Evolutionary conservation across 2,113 vertebrate genomes (phyloP).

Genomic region (Gasterosteus nipponicus): DNA sequence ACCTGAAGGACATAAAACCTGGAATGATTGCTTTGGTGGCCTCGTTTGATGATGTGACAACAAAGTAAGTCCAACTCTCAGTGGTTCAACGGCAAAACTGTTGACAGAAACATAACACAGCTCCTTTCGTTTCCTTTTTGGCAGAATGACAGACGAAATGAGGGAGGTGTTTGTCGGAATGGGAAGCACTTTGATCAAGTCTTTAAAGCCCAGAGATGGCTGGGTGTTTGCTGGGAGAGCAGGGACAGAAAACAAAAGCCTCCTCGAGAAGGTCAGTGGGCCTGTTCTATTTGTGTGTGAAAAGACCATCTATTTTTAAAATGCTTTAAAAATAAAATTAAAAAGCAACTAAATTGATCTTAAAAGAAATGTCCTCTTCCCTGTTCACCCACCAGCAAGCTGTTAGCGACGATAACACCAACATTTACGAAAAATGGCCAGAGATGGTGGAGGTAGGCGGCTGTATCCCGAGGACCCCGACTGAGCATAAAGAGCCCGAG

Average conservation of each 20-base stretch:
- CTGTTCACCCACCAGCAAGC: slow-evolving; percentile 68
- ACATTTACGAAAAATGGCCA: slow-evolving; percentile 88
- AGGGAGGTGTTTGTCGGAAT: slow-evolving; percentile 73
- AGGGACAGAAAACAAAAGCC: slow-evolving; percentile 75
- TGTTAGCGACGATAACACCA: slow-evolving; percentile 77
- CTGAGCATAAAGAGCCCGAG: not conserved
- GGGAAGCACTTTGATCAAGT: slow-evolving; percentile 82
- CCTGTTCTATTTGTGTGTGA: slow-evolving; percentile 44
- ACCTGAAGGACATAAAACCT: slow-evolving; percentile 76
- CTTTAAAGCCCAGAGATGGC: slow-evolving; percentile 84
- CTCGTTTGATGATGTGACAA: slow-evolving; percentile 85
- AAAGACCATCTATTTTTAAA: slow-evolving; percentile 44
- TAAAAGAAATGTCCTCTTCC: slow-evolving; percentile 27
- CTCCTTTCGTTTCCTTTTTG: slow-evolving; percentile 17
- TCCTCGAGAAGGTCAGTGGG: slow-evolving; percentile 87
- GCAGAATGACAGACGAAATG: slow-evolving; percentile 85
- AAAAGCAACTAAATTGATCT: not conserved
- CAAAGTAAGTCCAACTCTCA: slow-evolving; percentile 81
- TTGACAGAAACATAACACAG: slow-evolving; percentile 5
- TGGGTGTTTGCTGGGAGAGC: slow-evolving; percentile 89
- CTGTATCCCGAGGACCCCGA: slow-evolving; percentile 80
- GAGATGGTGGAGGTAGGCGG: slow-evolving; percentile 84
- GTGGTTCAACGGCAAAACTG: slow-evolving; percentile 6
- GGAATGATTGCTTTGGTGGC: slow-evolving; percentile 83
- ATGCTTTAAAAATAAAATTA: not conserved